phyloP scores from a whole-genome alignment of 1,140 invertebrate genomes.

The Microvelia longipes region DNA sequence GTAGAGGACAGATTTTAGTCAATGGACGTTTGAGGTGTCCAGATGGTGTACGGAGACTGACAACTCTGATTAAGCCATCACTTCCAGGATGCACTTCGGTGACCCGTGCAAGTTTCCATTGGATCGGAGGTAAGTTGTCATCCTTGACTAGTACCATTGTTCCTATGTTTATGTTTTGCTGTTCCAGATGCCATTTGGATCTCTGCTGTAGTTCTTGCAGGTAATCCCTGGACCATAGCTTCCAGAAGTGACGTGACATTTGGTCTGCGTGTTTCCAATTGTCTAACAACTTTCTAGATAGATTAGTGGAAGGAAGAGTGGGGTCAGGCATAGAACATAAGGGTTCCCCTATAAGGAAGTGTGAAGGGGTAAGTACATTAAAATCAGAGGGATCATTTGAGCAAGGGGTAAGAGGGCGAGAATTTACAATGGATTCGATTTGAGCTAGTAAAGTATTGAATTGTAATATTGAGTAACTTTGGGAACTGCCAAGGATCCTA shows the following conservation, averaged over 20 bases:
- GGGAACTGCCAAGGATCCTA: conserved; percentile 8
- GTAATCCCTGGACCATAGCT: conserved; percentile 28
- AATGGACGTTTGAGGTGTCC: conserved; percentile 19
- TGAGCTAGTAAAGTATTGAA: conserved; percentile 24
- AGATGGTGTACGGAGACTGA: conserved; percentile 18
- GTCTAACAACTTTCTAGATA: conserved; percentile 14
- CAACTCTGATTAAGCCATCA: conserved; percentile 22
- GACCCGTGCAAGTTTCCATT: conserved; percentile 27
- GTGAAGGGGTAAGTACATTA: conserved; percentile 21
- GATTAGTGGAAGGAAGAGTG: conserved; percentile 8
- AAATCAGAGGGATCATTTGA: conserved; percentile 22
- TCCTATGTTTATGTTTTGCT: conserved; percentile 4
- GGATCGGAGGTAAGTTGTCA: conserved; percentile 19
- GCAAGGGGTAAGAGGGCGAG: conserved; percentile 22
- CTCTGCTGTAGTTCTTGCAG: conserved; percentile 21
- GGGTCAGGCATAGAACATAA: conserved; percentile 24
- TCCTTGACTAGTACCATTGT: conserved; percentile 24
- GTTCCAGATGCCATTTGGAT: conserved; percentile 20
- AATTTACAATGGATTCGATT: conserved; percentile 20
- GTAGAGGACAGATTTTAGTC: conserved; percentile 17
- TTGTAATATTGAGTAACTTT: conserved; percentile 10
- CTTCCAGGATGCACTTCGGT: conserved; percentile 20
- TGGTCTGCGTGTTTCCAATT: conserved; percentile 18
- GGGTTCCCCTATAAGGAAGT: conserved; percentile 24
- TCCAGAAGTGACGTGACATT: conserved; percentile 24